Evolutionary conservation across 2,113 vertebrate genomes (phyloP), one percentile per base, ranked within the genome.

Genomic region (Agapornis roseicollis): DNA sequence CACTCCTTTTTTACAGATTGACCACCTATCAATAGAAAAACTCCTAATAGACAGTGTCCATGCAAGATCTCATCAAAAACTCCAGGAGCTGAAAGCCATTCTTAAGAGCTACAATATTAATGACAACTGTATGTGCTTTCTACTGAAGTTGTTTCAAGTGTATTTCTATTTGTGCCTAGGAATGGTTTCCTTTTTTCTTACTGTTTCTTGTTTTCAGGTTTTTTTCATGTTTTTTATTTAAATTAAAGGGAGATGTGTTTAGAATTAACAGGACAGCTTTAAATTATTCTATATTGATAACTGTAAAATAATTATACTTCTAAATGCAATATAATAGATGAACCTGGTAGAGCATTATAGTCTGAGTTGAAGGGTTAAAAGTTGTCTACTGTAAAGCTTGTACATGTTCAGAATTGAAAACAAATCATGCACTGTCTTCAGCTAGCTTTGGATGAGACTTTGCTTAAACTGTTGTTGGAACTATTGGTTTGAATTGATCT

Each of bases 11-110:
- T 74, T 96, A 64, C 95, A 99, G 99, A 99, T 99, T 91, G 99
- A 99, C 92, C 99, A 99, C 95, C 97, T 99, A 64, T 99, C 99
- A 49, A 98, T 99, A 97, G 99, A 99, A 97, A 99, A 99, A 96
- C 99, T 99, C 90, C 96, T 99, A 95, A 99, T 99, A 81, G 99
- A 99, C 97, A 99, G 99, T 50, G 99, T 99, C 37, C 99, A 99
- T 93, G 99, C 99, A 55, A 98, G 99, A 91, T 99, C 99, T 72
- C 98, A 99, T 98, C 99, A 99, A 97, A 99, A 99, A 96, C 98
- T 99, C 55, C 99, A 99, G 98, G 99, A 99, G 96, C 98, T 99
- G 69, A 99, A 99, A 98, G 98, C 99, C 96, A 99, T 99, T 98
- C 98, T 99, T 58, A 99, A 99, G 97, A 97, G 96, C 96, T 98